Conservation (phyloP, 2,888 invertebrate genomes). For the Napeogenes inachia region DNA sequence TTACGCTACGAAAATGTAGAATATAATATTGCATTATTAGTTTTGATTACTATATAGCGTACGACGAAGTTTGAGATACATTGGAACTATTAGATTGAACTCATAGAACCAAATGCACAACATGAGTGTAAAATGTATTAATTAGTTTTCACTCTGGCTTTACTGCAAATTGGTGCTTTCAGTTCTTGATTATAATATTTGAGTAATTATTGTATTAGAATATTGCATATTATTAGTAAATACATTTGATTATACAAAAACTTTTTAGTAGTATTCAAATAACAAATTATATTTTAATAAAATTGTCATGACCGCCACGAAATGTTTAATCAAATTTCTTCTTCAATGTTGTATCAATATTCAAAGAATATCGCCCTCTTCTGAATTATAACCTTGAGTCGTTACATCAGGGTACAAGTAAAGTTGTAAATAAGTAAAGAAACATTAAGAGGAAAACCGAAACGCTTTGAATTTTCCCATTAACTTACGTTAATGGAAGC, state of each 20-base stretch:
- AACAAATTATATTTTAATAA: too few species aligned
- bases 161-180: too few species aligned
- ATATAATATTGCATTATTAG: constrained; percentile 16
- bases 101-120: constrained; percentile 19
- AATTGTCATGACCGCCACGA: too few species aligned
- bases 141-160: constrained; percentile 18
- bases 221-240: too few species aligned
- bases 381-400: constrained; percentile 9
- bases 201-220: too few species aligned
- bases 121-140: constrained; percentile 20
- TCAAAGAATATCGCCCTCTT: too few species aligned
- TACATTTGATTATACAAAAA: too few species aligned
- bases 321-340: too few species aligned
- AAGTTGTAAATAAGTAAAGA: constrained; percentile 14
- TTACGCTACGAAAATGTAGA: constrained; percentile 9
- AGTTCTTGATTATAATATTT: too few species aligned
- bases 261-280: too few species aligned
- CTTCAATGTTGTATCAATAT: too few species aligned
- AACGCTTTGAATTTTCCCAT: constrained; percentile 20
- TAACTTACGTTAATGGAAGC: constrained; percentile 23
- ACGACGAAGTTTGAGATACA: constrained; percentile 16
- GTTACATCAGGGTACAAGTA: constrained; percentile 11
- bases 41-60: constrained; percentile 17
- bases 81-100: constrained; percentile 15
- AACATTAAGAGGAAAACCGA: constrained; percentile 20